Conservation (phyloP, 2,888 invertebrate genomes). For the Phyllotreta cruciferae region DNA sequence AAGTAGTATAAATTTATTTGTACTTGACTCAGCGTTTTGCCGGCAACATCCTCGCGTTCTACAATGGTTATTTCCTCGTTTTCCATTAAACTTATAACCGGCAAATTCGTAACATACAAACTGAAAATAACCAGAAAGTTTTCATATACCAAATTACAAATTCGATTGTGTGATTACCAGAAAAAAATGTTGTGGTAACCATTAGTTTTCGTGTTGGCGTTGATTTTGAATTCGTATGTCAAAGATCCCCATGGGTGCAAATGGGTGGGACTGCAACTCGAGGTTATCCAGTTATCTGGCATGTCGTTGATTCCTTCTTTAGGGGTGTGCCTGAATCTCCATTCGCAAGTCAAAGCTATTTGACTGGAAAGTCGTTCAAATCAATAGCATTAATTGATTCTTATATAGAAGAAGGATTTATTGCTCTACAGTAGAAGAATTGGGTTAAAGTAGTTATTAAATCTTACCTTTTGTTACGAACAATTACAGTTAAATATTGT, state of each 20-base stretch:
- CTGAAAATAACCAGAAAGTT: constrained; percentile 45
- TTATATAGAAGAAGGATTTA: constrained; percentile 8
- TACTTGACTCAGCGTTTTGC: constrained; percentile 34
- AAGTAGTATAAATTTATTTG: neutral
- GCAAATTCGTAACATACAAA: constrained; percentile 56
- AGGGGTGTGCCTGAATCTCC: constrained; percentile 43
- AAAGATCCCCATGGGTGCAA: constrained; percentile 49
- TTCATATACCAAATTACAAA: neutral
- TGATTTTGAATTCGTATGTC: constrained; percentile 51
- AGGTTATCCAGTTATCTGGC: constrained; percentile 44
- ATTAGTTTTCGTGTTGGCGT: constrained; percentile 39
- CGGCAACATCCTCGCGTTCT: constrained; percentile 26
- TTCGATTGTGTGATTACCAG: constrained; percentile 45
- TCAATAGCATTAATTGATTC: no score
- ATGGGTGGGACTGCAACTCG: constrained; percentile 46
- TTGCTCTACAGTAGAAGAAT: no score
- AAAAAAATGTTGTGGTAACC: constrained; percentile 53
- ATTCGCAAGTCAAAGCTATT: constrained; percentile 46
- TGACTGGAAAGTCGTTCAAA: constrained; percentile 40
- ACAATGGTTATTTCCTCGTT: constrained; percentile 33
- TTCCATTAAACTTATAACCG: constrained; percentile 50
- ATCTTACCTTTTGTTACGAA: constrained; percentile 49
- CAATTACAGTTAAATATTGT: constrained; percentile 37
- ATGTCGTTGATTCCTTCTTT: constrained; percentile 19
- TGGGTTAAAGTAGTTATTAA: no score